Conservation (phyloP, 2,113 vertebrate genomes). For the Leptosomus discolor region DNA sequence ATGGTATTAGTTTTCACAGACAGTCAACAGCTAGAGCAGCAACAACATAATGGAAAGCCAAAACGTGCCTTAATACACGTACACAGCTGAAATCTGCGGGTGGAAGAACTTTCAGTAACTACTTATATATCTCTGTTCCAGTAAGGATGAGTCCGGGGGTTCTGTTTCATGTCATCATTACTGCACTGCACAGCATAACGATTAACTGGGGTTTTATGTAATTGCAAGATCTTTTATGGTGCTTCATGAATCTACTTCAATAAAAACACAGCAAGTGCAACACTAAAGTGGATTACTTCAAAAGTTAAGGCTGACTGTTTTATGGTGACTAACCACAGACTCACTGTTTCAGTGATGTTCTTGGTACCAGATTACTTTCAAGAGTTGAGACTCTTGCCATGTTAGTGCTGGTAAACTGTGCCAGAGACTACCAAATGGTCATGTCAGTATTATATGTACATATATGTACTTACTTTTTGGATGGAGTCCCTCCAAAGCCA, state of each 20-base stretch:
- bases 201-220: not conserved
- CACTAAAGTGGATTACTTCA: not conserved
- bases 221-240: not conserved
- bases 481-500: constrained; percentile 84
- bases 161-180: not conserved
- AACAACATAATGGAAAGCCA: not conserved
- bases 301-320: rapidly evolving
- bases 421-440: not conserved
- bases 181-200: not conserved
- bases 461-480: constrained; percentile 83
- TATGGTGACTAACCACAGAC: not conserved
- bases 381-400: not conserved
- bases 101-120: not conserved
- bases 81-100: not conserved
- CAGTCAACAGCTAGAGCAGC: not conserved
- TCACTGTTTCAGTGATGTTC: not conserved
- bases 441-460: not conserved
- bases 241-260: not conserved
- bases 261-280: not conserved
- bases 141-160: not conserved
- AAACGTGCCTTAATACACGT: not conserved
- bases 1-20: not conserved
- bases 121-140: not conserved
- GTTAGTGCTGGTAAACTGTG: not conserved
- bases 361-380: not conserved